These are phyloP conservation scores for Coregonus clupeaformis DNA, from an alignment of 2,113 vertebrate genomes.

Conservation along the genomic window DNA sequence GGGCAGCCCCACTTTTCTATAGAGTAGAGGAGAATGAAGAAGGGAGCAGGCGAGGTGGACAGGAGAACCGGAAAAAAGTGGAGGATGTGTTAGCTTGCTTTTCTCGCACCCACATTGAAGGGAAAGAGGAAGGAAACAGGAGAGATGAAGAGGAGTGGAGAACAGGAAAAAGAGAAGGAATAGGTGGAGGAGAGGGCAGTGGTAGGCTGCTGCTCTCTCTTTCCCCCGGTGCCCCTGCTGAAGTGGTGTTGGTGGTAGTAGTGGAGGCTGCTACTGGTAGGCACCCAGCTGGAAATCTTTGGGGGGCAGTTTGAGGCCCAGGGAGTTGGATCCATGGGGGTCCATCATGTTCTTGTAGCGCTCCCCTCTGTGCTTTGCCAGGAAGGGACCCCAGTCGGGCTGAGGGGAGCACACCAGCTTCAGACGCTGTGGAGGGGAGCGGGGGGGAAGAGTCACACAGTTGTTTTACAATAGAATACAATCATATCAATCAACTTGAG, in stretches of 20 bases:
- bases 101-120: not conserved
- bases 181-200: not conserved
- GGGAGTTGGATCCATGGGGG: slow-evolving; percentile 92
- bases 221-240: not conserved
- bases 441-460: not conserved
- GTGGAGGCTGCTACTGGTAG: slow-evolving; percentile 76
- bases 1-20: slow-evolving; percentile 41
- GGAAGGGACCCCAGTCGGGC: slow-evolving; percentile 96
- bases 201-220: not conserved
- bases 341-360: slow-evolving; percentile 98
- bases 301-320: slow-evolving; percentile 94
- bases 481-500: not conserved
- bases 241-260: not conserved
- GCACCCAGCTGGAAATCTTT: slow-evolving; percentile 93
- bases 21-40: slow-evolving; percentile 12
- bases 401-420: slow-evolving; percentile 97
- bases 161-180: not conserved
- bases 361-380: slow-evolving; percentile 94
- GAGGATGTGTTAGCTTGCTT: not conserved
- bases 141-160: not conserved
- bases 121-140: slow-evolving; percentile 17
- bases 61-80: slow-evolving; percentile 1
- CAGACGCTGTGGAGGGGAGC: slow-evolving; percentile 76
- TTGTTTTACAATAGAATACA: not conserved
- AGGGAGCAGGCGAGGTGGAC: slow-evolving; percentile 1